Percentiles rank a stretch among this genome's conserved stretches.
These are phyloP conservation scores for Clupea harengus DNA, from an alignment of 2,113 vertebrate genomes.

Conservation along the genomic window DNA sequence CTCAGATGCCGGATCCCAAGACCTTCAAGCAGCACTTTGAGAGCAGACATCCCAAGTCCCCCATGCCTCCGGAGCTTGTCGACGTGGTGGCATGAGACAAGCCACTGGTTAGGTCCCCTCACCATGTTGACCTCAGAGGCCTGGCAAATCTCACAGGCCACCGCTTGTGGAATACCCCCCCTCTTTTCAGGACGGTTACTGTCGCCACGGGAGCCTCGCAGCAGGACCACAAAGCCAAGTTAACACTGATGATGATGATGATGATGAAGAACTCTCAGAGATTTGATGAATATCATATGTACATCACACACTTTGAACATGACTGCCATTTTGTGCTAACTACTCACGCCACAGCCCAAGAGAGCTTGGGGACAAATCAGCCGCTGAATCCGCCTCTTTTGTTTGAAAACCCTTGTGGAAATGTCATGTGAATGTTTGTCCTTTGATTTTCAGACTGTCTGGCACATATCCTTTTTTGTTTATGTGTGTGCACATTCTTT, in stretches of 20 bases:
- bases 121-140: conserved; percentile 9
- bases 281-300: conserved; percentile 11
- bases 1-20: conserved; percentile 79
- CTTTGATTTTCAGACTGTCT: neutral
- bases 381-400: neutral
- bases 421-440: neutral
- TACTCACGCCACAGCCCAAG: neutral
- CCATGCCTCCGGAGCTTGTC: conserved; percentile 55
- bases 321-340: neutral
- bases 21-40: conserved; percentile 80
- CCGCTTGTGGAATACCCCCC: neutral
- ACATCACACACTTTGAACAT: neutral
- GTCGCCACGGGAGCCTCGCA: neutral
- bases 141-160: neutral
- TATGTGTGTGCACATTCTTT: neutral
- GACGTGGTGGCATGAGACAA: conserved; percentile 58
- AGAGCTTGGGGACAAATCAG: neutral
- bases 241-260: neutral
- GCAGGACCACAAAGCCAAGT: neutral
- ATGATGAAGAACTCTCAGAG: neutral
- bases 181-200: neutral
- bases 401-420: neutral
- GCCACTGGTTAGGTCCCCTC: neutral
- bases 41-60: conserved; percentile 76
- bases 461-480: neutral